These are phyloP conservation scores for Astreopora myriophthalma DNA, from an alignment of 64 coral and sea anemone species.

Conservation along the genomic window DNA sequence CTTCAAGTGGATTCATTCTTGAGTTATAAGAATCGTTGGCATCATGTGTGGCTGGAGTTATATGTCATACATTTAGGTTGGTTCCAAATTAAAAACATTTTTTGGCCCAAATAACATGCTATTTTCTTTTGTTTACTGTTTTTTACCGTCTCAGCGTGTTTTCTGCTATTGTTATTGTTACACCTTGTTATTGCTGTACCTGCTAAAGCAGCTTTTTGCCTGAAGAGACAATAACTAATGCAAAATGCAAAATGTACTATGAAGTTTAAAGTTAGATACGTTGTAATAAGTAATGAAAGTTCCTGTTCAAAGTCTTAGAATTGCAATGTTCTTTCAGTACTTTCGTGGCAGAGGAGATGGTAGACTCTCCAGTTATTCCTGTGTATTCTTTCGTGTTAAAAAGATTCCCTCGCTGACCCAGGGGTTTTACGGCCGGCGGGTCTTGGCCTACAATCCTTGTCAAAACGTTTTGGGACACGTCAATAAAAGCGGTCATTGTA, in stretches of 20 bases:
- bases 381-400: constrained; percentile 27
- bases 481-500: not conserved
- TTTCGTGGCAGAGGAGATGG: constrained; percentile 21
- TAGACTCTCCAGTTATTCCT: constrained; percentile 6
- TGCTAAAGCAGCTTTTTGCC: constrained; percentile 47
- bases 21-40: too few species aligned
- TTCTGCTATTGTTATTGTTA: constrained; percentile 40
- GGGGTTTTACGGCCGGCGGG: constrained; percentile 23
- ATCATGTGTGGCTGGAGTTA: not conserved
- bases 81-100: constrained; percentile 58
- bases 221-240: not conserved
- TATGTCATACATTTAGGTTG: constrained; percentile 34
- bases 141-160: constrained; percentile 43
- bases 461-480: constrained; percentile 16
- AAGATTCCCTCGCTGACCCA: constrained; percentile 29
- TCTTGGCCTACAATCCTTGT: constrained; percentile 43
- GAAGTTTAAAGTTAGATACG: not conserved
- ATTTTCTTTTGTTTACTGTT: constrained; percentile 65
- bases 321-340: not conserved
- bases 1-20: not conserved
- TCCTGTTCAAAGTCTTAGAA: not conserved
- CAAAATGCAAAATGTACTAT: not conserved
- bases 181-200: constrained; percentile 45
- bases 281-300: not conserved
- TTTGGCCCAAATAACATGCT: constrained; percentile 65